Evolutionary conservation across 2,113 vertebrate genomes (phyloP).

Genomic region (Terrapene triunguis): DNA sequence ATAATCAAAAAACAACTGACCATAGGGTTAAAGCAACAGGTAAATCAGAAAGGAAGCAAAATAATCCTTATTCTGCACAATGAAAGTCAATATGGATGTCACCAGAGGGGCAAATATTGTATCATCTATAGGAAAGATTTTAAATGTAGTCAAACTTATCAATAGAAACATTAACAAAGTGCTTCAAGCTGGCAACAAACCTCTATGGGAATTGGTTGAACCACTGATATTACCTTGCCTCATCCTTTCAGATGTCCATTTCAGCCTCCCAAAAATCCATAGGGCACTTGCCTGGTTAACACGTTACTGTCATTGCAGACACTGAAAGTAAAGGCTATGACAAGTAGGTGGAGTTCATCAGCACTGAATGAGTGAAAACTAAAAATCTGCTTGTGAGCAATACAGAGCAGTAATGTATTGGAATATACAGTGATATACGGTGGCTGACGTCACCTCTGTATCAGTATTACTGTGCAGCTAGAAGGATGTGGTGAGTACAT

Average conservation of each 20-base stretch:
- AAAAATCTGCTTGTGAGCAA: neutral
- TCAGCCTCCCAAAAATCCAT: constrained; percentile 7
- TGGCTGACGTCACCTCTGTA: constrained; percentile 60
- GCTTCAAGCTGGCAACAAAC: neutral
- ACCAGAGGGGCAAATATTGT: neutral
- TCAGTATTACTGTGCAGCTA: constrained; percentile 58
- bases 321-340: fast-evolving
- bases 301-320: neutral
- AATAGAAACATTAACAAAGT: neutral
- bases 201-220: neutral
- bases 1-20: neutral
- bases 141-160: neutral
- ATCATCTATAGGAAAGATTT: neutral
- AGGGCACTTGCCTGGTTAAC: neutral
- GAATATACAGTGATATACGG: neutral
- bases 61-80: neutral
- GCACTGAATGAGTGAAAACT: neutral
- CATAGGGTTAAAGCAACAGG: neutral
- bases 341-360: neutral
- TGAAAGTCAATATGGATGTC: neutral
- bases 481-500: constrained; percentile 72
- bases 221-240: constrained; percentile 51
- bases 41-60: neutral
- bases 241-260: constrained; percentile 1
- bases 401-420: constrained; percentile 8